Base-by-base conservation (phyloP, 2,113 vertebrate genomes). In the Lipophrys pholis region DNA sequence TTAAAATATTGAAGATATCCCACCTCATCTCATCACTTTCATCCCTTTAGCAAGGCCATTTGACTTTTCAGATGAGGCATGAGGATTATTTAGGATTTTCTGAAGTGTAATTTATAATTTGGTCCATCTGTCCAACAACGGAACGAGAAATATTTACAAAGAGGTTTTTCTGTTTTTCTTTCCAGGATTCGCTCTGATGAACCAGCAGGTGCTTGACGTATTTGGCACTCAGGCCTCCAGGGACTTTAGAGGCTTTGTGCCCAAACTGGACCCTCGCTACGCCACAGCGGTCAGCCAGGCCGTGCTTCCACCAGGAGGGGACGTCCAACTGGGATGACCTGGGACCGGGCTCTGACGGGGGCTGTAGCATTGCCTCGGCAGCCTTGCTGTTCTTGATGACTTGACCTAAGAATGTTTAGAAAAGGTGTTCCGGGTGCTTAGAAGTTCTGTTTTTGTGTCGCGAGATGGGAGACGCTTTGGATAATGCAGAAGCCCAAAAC, bases 151-250 rank as follows among this genome's bases (percentile, higher is more conserved):
- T 30, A 30, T 30, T 30, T 4, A 30, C 21, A 21, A 4, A 42
- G 5, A 40, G 11, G 11, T 57, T 7, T 12, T n/a, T n/a, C 56
- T 57, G 9, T 42, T 2, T 73, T 7, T 70, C n/a, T 17, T 52
- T 48, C n/a, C 9, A 59, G 99, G 98, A 87, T 99, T 99, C 91
- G 94, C 94, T 52, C 50, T 96, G 66, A 99, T 99, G 96, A 98
- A 99, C 89, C 93, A 97, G 63, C 94, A 95, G 81, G 87, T 91
- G 80, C 93, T 99, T 52, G 97, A 99, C 79, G 93, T 94, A 50
- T 99, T 99, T 81, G 97, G 96, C 48, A 99, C 98, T 12, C 91
- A 96, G 84, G 97, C 97, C 36, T 98, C 97, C 63, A 95, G 91
- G 90, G 81, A 96, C 74, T 99, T 99, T 90, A 92, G 93, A 81